phyloP scores from a whole-genome alignment of 2,797 vertebrate genomes.

The Naso thynnoides region DNA sequence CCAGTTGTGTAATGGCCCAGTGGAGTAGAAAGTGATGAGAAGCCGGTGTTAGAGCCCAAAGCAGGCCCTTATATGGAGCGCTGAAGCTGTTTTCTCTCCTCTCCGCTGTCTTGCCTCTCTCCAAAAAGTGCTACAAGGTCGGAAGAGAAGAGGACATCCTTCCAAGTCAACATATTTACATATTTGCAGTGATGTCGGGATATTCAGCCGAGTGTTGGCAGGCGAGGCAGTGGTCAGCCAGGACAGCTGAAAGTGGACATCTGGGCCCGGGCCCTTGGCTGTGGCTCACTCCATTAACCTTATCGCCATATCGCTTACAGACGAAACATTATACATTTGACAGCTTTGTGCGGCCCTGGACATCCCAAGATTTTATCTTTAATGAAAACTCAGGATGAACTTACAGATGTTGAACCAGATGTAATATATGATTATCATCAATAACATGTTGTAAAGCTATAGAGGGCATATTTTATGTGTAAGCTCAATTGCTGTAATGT shows the following conservation, averaged over 20 bases:
- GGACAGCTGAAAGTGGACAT: constrained; percentile 80
- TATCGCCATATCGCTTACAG: constrained; percentile 61
- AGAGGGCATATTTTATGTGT: constrained; percentile 45
- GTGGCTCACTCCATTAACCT: constrained; percentile 54
- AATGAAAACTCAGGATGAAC: constrained; percentile 60
- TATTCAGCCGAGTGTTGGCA: constrained; percentile 80
- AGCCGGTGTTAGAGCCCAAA: constrained; percentile 85
- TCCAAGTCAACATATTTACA: constrained; percentile 90
- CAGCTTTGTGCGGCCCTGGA: constrained; percentile 55
- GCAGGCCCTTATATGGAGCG: constrained; percentile 87
- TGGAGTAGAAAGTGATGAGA: constrained; percentile 84
- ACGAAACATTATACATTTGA: constrained; percentile 61
- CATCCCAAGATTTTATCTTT: constrained; percentile 66
- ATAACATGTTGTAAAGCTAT: constrained; percentile 25
- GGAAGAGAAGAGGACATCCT: constrained; percentile 84
- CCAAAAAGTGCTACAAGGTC: constrained; percentile 82
- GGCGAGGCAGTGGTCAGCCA: constrained; percentile 77
- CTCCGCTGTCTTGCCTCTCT: constrained; percentile 81
- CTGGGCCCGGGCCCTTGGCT: constrained; percentile 71
- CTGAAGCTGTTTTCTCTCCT: constrained; percentile 85
- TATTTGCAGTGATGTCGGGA: constrained; percentile 84
- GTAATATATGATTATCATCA: constrained; percentile 55
- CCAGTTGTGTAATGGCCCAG: constrained; percentile 79
- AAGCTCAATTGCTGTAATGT: constrained; percentile 23
- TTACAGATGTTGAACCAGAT: constrained; percentile 23